Evolutionary conservation across 2,113 vertebrate genomes (phyloP), one percentile per base, ranked within the genome.

Genomic region (Percopsis transmontana): DNA sequence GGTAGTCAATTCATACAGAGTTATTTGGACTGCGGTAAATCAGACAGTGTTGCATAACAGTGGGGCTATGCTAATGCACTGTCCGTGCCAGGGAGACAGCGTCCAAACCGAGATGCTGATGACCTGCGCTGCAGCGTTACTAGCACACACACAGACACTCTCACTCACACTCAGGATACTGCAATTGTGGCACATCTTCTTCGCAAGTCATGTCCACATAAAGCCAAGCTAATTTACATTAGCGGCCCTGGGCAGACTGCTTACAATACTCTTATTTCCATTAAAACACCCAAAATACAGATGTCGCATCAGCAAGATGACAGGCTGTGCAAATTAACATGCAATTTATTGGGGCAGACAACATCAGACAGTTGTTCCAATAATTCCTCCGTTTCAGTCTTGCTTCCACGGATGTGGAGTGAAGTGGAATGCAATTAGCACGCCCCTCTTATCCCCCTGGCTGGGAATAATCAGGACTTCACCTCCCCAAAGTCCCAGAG

Each of bases 1-100:
- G 81, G 77, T 79, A 77, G 88, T 88, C 81, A 86, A 85, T 89
- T 86, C 85, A 87, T 77, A 82, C 76, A 62, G 39, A 79, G 80
- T 74, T 68, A 71, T 78, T 80, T 81, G 68, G 74, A 70, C 63
- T 64, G 67, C 4, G 62, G 84, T 82, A 80, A 79, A 74, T 85
- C 84, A 79, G 84, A 68, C 58, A 47, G 74, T 85, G 79, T 87
- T 87, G 83, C 83, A 24, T 76, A 88, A 87, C 72, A 69, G 76
- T 23, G 73, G 50, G 27, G 58, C 62, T 66, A 58, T 68, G 76
- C 71, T 72, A 82, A 63, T 81, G 82, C 70, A 68, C 75, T 61
- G 70, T 18, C 41, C 56, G 69, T 62, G 74, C 75, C 75, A 72
- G 62, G 66, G 55, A 84, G 60, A 48, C 47, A 60, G 54, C 56